These are phyloP conservation scores for Opisthograptis luteolata DNA, from an alignment of 2,888 invertebrate species.

Conservation along the genomic window DNA sequence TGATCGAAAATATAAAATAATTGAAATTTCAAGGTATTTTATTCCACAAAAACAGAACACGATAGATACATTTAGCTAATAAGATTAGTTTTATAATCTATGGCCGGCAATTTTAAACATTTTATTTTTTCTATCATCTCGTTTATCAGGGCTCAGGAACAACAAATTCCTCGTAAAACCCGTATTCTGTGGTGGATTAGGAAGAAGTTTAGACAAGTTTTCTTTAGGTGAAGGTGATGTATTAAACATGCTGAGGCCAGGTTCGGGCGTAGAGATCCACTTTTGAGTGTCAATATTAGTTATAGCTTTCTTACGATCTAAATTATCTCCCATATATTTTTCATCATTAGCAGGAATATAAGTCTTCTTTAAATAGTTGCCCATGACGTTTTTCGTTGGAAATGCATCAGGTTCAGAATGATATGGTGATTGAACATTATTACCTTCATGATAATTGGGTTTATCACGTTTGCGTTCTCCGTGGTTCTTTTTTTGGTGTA, in stretches of 20 bases:
- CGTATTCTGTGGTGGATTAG: constrained; percentile 18
- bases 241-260: no score
- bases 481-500: constrained; percentile 37
- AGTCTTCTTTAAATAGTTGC: constrained; percentile 54
- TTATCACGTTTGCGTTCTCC: constrained; percentile 41
- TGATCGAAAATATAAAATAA: no score
- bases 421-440: constrained; percentile 29
- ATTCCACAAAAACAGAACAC: constrained; percentile 19
- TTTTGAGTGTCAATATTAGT: constrained; percentile 55
- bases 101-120: constrained; percentile 75
- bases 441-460: constrained; percentile 39
- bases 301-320: constrained; percentile 57
- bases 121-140: constrained; percentile 65
- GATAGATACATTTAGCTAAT: constrained; percentile 7
- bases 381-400: constrained; percentile 55
- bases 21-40: constrained; percentile 12
- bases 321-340: constrained; percentile 48
- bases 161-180: constrained; percentile 45
- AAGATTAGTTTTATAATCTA: constrained; percentile 48
- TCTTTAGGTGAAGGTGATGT: constrained; percentile 35
- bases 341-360: constrained; percentile 47
- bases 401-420: constrained; percentile 43
- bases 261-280: constrained; percentile 39
- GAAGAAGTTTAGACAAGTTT: constrained; percentile 14
- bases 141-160: constrained; percentile 48